Evolutionary conservation across 2,113 vertebrate species (phyloP).

Genomic region (Chelonoidis abingdonii): DNA sequence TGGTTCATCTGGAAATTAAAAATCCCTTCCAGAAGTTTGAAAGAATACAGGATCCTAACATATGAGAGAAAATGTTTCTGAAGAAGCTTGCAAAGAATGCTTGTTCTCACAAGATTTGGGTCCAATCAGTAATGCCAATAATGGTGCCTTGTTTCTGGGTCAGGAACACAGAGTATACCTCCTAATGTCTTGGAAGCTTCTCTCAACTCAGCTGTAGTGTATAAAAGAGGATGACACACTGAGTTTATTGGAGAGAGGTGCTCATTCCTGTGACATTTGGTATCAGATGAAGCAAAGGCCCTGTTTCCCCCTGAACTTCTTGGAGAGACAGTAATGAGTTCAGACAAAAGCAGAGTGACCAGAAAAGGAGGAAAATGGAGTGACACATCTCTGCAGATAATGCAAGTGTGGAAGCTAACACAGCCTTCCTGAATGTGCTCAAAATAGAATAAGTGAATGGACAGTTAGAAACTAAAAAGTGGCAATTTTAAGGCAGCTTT

Average conservation of each 20-base stretch:
- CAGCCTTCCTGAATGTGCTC: not conserved
- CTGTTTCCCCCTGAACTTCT: not conserved
- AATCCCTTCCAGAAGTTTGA: not conserved
- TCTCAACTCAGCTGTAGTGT: not conserved
- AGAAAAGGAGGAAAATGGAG: not conserved
- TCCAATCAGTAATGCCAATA: not conserved
- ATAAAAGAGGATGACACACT: not conserved
- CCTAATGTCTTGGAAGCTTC: not conserved
- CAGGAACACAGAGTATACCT: not conserved
- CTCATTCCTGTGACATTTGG: not conserved
- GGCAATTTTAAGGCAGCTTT: not conserved
- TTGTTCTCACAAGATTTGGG: not conserved
- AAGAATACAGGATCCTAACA: not conserved
- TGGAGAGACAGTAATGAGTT: not conserved
- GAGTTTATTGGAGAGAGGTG: not conserved
- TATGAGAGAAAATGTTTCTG: not conserved
- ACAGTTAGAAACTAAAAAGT: not conserved
- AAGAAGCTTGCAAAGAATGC: not conserved
- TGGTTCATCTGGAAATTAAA: not conserved
- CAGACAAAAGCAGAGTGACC: not conserved
- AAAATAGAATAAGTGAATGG: not conserved
- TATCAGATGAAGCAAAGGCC: not conserved
- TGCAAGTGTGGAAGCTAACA: not conserved
- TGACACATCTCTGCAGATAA: not conserved
- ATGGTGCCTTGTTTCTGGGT: not conserved